phyloP scores from a whole-genome alignment of 2,113 vertebrate species.

The Seriola aureovittata region DNA sequence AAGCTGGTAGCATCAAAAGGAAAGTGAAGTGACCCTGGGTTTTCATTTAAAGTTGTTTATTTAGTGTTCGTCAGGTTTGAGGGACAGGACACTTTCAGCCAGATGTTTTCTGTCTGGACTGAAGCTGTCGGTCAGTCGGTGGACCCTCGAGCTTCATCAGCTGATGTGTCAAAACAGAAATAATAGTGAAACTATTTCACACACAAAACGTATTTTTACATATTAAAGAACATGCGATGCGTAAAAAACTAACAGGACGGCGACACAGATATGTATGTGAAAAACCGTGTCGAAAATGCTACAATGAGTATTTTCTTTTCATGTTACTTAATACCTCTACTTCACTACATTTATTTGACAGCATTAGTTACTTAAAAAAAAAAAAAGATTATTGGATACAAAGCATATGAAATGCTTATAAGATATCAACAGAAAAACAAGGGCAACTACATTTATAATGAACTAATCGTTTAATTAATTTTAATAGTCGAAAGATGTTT shows the following conservation, averaged over 20 bases:
- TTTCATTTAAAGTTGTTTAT: background rate
- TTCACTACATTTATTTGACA: too few relatives aligned
- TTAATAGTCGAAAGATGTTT: too few relatives aligned
- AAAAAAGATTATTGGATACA: too few relatives aligned
- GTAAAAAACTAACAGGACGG: background rate
- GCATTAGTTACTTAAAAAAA: too few relatives aligned
- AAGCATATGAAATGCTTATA: too few relatives aligned
- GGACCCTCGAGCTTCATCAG: background rate
- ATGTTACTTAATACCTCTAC: too few relatives aligned
- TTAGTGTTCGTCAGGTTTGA: background rate
- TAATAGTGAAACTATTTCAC: background rate
- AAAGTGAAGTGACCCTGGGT: too few relatives aligned
- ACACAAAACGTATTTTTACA: background rate
- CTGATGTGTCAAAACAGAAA: background rate
- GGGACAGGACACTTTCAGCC: too few relatives aligned
- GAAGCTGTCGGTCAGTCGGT: background rate
- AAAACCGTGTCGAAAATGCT: background rate
- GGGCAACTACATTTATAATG: too few relatives aligned
- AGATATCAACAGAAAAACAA: too few relatives aligned
- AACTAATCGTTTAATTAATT: too few relatives aligned
- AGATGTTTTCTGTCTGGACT: background rate
- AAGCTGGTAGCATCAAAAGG: background rate
- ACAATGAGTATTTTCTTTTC: background rate
- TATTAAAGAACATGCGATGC: too few relatives aligned
- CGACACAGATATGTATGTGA: background rate